Evolutionary conservation across 2,113 vertebrate species (phyloP), one percentile per base, ranked within the genome.

Genomic region (Poeciliopsis retropinna): DNA sequence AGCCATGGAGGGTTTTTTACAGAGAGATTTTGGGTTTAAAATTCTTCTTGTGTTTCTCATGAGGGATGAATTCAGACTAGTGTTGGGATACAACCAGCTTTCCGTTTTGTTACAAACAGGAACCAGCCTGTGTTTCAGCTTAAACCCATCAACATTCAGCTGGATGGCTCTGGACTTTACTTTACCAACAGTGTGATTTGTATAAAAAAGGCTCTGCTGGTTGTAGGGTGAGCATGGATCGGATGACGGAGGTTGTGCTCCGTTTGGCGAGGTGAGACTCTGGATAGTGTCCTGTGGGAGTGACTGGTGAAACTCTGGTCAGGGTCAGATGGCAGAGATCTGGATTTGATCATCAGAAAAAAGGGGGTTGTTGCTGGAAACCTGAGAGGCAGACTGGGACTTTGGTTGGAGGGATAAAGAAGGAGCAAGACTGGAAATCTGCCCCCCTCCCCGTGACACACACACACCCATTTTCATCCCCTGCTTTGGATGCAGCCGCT

Each of bases 241-340:
- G 41, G 44, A 62, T 73, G 72, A 64, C 60, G 81, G 65, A 83
- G 54, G 13, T 10, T 14, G 67, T 72, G 70, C 44, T 79, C 89
- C 83, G 81, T 87, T 91, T 90, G 86, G 80, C 70, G 75, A 88
- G 74, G 72, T 70, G 79, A 85, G 87, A 90, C 87, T 92, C 79
- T 78, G 65, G 85, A 92, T 86, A 82, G 0, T 72, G 54, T 70
- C 78, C 75, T 64, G 34, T 0, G 81, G 81, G 91, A 88, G 54
- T 63, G 66, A 7, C 69, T 37, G 2, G 74, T 79, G 54, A 75
- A 79, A 80, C 81, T 71, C 75, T 88, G 29, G 37, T 79, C 37
- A 78, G 87, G 90, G 88, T 92, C 92, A 91, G 68, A 79, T 91
- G 83, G 87, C 85, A 90, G 84, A 86, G 81, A 87, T 91, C 79